Base-by-base conservation (phyloP, 2,888 invertebrate species). In the Apamea anceps region DNA sequence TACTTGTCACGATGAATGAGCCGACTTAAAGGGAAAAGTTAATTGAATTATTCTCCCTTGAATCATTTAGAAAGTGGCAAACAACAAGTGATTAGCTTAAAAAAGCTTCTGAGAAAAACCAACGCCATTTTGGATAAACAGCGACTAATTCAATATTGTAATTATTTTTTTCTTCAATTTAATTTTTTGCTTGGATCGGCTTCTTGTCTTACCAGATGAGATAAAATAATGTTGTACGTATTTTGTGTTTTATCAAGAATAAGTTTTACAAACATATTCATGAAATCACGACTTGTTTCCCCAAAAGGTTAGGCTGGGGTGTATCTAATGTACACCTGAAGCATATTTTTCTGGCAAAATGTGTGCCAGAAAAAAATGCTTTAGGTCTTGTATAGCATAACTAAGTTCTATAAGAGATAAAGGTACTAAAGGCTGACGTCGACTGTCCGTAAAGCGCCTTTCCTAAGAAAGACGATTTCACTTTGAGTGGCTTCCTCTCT, bases 21-120 rank as follows among this genome's bases (percentile, higher is more conserved):
- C 68, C 62, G 67, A 51, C 51, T 76, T 77, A 45, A 48, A 78
- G 28, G 73, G 63, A 75, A 78, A 78, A 80, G 66, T 66, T 88
- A 87, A 87, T 87, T 84, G 68, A 81, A 77, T 88, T 84, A 84
- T 79, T 67, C 67, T 75, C 71, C 72, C 65, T 73, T 57, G 68
- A 80, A 77, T 79, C 65, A 57, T 75, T 84, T 75, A 75, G 10
- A 76, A 81, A 77, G 81, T 84, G 74, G 79, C 74, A 84, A 86
- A 80, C 76, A 81, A 71, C 74, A 63, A 60, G 71, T 78, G 76
- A 81, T 72, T 81, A 78, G 66, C 48, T 76, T 37, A 8, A 57
- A 60, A 80, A 68, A 80, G 45, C 57, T 73, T 75, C 72, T 72
- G 25, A 42, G 77, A 75, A 51, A 57, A 68, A 51, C 86, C 60